Percentiles rank a stretch among this genome's conserved stretches.
phyloP scores from a whole-genome alignment of 2,797 vertebrate genomes.

The Smutsia temminckii region DNA sequence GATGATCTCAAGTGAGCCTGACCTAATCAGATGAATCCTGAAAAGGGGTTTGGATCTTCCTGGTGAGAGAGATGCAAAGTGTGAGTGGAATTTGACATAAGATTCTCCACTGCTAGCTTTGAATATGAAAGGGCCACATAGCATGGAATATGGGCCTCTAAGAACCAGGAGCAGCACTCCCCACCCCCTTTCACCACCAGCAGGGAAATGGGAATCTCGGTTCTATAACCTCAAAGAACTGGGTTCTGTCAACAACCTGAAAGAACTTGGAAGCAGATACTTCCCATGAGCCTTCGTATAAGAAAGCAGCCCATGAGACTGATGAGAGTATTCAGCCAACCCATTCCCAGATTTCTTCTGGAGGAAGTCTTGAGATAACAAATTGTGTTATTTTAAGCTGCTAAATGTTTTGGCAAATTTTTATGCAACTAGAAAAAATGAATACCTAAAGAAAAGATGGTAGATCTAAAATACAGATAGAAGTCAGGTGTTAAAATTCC shows the following conservation, averaged over 20 bases:
- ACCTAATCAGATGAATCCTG: background rate
- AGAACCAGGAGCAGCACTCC: background rate
- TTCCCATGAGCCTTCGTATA: background rate
- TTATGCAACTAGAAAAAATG: background rate
- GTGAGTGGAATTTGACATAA: background rate
- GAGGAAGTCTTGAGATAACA: background rate
- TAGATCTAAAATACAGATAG: background rate
- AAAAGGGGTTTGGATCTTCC: background rate
- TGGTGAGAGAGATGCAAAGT: background rate
- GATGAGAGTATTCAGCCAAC: background rate
- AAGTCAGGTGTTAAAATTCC: background rate
- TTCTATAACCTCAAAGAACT: background rate
- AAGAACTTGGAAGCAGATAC: background rate
- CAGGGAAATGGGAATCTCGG: background rate
- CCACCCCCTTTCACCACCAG: background rate
- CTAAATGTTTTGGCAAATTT: background rate
- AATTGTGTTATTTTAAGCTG: background rate
- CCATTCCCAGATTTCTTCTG: background rate
- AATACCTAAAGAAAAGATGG: background rate
- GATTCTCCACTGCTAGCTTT: background rate
- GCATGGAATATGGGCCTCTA: background rate
- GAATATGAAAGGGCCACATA: background rate
- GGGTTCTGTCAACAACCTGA: background rate
- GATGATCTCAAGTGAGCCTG: background rate
- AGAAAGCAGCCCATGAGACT: background rate